phyloP scores from a whole-genome alignment of 2,797 vertebrate genomes.

The Graptemys geographica region DNA sequence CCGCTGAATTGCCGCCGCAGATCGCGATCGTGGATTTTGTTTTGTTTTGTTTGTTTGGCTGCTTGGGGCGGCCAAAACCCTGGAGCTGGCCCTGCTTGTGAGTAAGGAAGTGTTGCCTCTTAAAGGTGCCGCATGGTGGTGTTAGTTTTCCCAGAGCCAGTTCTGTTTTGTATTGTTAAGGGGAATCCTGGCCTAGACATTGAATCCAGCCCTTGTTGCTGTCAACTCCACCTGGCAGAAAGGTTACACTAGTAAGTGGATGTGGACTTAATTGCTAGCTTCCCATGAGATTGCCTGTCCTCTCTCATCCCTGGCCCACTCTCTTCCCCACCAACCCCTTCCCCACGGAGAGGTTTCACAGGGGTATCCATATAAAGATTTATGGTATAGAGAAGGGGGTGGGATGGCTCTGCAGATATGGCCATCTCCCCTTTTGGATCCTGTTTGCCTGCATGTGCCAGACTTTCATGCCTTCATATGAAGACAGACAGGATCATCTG shows the following conservation, averaged over 20 bases:
- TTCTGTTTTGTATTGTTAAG: no score
- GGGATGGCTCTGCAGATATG: neutral
- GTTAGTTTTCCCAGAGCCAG: neutral
- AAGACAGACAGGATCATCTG: neutral
- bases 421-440: neutral
- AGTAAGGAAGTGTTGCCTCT: neutral
- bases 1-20: no score
- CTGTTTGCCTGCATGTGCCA: slow-evolving; percentile 13
- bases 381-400: neutral
- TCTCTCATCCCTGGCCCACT: neutral
- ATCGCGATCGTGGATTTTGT: no score
- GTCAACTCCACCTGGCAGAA: no score
- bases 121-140: neutral
- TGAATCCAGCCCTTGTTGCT: no score
- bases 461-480: neutral
- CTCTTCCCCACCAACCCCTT: neutral
- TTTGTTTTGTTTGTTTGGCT: no score
- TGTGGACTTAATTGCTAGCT: neutral
- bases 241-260: neutral
- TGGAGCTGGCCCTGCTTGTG: neutral
- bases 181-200: no score
- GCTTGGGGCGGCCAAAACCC: no score
- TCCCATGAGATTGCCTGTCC: neutral
- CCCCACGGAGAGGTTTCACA: neutral
- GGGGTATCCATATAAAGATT: neutral